phyloP scores from a whole-genome alignment of 2,113 vertebrate genomes.

The Toxotes chatareus region DNA sequence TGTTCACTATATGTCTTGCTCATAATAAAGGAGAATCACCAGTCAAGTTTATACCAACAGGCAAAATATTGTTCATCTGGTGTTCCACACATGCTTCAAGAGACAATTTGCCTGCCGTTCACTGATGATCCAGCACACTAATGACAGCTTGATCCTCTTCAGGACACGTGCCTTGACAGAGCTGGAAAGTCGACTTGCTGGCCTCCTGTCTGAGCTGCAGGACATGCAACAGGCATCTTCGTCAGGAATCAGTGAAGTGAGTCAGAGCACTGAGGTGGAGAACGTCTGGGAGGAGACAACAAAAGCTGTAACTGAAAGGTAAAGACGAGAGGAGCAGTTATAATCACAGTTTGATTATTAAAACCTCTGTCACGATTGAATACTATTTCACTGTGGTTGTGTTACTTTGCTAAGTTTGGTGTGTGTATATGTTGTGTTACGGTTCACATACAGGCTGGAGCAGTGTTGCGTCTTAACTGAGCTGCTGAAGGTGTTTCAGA shows the following conservation, averaged over 20 bases:
- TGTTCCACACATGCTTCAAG: neutral
- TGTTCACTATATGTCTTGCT: no score
- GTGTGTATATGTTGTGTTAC: neutral
- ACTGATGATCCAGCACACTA: neutral
- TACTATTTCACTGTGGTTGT: neutral
- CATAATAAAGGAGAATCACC: no score
- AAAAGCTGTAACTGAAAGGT: conserved; percentile 86
- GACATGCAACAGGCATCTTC: conserved; percentile 72
- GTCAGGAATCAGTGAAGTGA: conserved; percentile 61
- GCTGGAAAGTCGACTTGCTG: conserved; percentile 84
- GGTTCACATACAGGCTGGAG: conserved; percentile 81
- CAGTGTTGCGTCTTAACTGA: conserved; percentile 86
- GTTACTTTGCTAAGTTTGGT: neutral
- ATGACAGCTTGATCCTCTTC: neutral
- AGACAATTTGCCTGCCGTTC: neutral
- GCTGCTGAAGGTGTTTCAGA: conserved; percentile 91
- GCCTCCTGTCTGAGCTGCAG: conserved; percentile 82
- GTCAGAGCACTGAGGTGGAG: conserved; percentile 73
- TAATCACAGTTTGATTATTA: neutral
- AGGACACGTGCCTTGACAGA: conserved; percentile 87
- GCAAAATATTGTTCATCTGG: neutral
- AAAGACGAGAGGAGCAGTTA: conserved; percentile 30
- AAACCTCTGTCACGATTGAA: neutral
- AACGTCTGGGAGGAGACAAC: conserved; percentile 86
- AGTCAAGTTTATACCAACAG: no score